phyloP scores from a whole-genome alignment of 2,888 invertebrate species.

The Chymomyza caudatula region DNA sequence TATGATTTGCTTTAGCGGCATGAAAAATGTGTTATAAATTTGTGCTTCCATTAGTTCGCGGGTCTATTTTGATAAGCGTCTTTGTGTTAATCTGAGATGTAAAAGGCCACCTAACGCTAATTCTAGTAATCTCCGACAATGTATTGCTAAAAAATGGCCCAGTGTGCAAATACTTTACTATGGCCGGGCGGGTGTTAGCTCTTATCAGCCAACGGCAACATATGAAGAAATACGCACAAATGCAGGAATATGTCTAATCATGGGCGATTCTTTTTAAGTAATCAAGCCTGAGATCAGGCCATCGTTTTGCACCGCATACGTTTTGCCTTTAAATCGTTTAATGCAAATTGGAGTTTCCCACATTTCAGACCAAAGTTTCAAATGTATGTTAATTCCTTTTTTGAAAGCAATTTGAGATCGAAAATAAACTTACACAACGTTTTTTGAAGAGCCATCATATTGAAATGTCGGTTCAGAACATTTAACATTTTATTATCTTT shows the following conservation, averaged over 20 bases:
- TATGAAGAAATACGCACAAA: conserved; percentile 2
- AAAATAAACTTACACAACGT: no score
- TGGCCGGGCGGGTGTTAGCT: background rate
- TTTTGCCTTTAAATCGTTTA: no score
- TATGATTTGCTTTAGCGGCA: conserved; percentile 37
- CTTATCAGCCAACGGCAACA: conserved; percentile 19
- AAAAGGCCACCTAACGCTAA: conserved; percentile 24
- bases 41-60: background rate
- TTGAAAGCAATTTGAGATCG: no score
- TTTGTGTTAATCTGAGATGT: conserved; percentile 38
- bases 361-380: no score
- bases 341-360: no score
- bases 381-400: no score
- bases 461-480: no score
- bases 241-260: conserved; percentile 8
- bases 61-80: conserved; percentile 12
- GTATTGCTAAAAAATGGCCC: conserved; percentile 16
- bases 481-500: no score
- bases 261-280: background rate
- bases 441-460: no score
- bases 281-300: no score
- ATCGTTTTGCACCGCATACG: no score
- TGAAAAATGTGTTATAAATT: conserved; percentile 32
- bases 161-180: conserved; percentile 6
- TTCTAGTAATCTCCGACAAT: conserved; percentile 11